A percentile compares a stretch with the other conserved stretches of the same genome.
phyloP scores from a whole-genome alignment of 1,140 invertebrate species.

The Caenorhabditis brenneri region DNA sequence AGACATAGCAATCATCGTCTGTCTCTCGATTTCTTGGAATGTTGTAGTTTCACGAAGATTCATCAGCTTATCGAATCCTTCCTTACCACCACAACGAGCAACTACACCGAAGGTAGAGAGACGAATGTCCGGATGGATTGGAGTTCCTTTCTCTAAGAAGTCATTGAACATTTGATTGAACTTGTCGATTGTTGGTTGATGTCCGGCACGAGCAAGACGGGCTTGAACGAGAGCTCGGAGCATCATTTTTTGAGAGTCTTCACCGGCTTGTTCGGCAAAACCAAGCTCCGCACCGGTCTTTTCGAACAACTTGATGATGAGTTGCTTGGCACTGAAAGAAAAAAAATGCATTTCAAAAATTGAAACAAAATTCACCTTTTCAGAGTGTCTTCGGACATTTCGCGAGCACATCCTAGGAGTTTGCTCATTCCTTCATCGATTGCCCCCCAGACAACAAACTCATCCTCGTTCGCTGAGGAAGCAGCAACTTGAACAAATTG shows the following conservation, averaged over 20 bases:
- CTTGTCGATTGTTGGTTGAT: slow-evolving; percentile 80
- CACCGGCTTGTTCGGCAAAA: slow-evolving; percentile 72
- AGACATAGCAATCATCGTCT: slow-evolving; percentile 83
- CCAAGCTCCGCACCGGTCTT: slow-evolving; percentile 71
- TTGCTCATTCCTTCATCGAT: slow-evolving; percentile 50
- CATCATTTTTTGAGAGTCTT: slow-evolving; percentile 78
- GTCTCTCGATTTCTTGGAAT: slow-evolving; percentile 88
- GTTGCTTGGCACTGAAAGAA: slow-evolving; percentile 53
- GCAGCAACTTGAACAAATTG: slow-evolving; percentile 65
- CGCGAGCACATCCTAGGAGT: neutral
- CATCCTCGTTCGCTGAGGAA: slow-evolving; percentile 62
- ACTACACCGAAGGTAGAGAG: slow-evolving; percentile 80
- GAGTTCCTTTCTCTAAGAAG: slow-evolving; percentile 76
- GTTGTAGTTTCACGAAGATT: slow-evolving; percentile 83
- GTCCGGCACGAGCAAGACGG: slow-evolving; percentile 81
- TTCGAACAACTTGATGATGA: slow-evolving; percentile 68
- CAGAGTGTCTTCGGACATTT: neutral
- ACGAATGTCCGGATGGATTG: slow-evolving; percentile 85
- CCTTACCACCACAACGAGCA: slow-evolving; percentile 78
- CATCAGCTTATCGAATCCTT: slow-evolving; percentile 81
- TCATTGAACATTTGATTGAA: slow-evolving; percentile 78
- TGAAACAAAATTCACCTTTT: neutral
- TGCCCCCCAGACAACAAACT: slow-evolving; percentile 67
- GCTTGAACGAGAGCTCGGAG: slow-evolving; percentile 83
- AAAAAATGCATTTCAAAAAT: too few species aligned